These are phyloP conservation scores for Drosophila subpulchrella DNA, from an alignment of 1,140 invertebrate genomes.

Conservation along the genomic window DNA sequence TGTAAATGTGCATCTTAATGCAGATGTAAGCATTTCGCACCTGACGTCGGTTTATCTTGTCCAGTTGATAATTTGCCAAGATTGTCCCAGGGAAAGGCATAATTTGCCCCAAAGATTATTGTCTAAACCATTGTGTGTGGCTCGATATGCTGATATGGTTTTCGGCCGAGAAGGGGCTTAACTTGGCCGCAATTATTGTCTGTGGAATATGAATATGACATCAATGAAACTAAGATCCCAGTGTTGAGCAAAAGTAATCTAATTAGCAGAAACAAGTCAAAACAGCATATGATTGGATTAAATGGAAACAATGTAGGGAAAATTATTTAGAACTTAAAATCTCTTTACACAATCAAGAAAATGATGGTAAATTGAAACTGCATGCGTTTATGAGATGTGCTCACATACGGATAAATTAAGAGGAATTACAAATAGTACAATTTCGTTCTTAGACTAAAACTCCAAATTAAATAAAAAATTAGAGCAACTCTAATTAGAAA, in stretches of 20 bases:
- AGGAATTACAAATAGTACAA: too few relatives aligned
- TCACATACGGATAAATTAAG: neutral
- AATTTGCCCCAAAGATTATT: constrained; percentile 37
- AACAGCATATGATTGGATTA: constrained; percentile 25
- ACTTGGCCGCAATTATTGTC: constrained; percentile 43
- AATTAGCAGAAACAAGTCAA: constrained; percentile 27
- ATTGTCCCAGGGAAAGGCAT: constrained; percentile 41
- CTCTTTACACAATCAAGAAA: constrained; percentile 2
- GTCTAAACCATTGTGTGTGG: constrained; percentile 4
- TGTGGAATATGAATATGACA: neutral
- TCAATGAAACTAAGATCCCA: constrained; percentile 6
- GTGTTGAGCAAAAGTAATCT: constrained; percentile 27
- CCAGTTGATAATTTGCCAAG: constrained; percentile 62
- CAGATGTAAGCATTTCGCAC: constrained; percentile 71
- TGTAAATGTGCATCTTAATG: constrained; percentile 59
- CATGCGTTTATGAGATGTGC: neutral
- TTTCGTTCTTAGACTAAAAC: too few relatives aligned
- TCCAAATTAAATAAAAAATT: neutral
- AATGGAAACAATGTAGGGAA: constrained; percentile 2
- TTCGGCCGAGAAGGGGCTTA: constrained; percentile 5
- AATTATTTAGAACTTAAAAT: neutral
- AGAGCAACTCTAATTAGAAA: neutral
- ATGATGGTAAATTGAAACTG: neutral
- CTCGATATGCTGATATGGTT: constrained; percentile 13
- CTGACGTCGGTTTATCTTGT: constrained; percentile 60